phyloP scores from a whole-genome alignment of 2,113 vertebrate genomes.

The Xyrauchen texanus region DNA sequence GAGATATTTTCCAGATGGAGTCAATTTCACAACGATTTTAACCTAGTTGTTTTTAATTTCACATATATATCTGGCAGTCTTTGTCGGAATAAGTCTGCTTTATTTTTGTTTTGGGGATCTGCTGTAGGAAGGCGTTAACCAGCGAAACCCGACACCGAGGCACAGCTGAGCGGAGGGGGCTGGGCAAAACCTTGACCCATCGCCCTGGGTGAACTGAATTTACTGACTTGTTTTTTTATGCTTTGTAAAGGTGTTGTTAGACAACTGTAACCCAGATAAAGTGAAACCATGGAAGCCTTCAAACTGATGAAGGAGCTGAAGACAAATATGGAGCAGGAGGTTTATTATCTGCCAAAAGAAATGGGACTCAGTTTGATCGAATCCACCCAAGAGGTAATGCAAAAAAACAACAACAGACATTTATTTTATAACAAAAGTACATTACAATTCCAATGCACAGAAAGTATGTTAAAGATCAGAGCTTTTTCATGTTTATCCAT shows the following conservation, averaged over 20 bases:
- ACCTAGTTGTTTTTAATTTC: neutral
- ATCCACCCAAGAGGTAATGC: constrained; percentile 78
- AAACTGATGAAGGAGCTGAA: constrained; percentile 89
- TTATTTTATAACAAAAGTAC: too few species aligned
- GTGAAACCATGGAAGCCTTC: constrained; percentile 76
- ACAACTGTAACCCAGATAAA: constrained; percentile 58
- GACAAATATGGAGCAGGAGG: constrained; percentile 85
- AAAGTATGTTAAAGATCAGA: too few species aligned
- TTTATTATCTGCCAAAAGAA: constrained; percentile 84
- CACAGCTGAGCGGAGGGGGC: constrained; percentile 69
- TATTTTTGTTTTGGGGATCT: constrained; percentile 1
- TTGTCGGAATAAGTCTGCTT: neutral
- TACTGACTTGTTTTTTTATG: constrained; percentile 16
- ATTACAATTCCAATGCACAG: too few species aligned
- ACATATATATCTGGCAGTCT: neutral
- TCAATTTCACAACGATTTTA: neutral
- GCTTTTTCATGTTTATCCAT: too few species aligned
- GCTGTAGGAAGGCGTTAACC: constrained; percentile 62
- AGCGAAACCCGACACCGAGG: constrained; percentile 67
- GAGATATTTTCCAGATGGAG: constrained; percentile 29
- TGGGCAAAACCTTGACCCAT: constrained; percentile 51
- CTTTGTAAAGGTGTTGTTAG: constrained; percentile 28
- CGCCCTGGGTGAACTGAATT: neutral
- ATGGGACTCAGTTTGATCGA: constrained; percentile 88
- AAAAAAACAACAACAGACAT: too few species aligned